phyloP scores from a whole-genome alignment of 2,113 vertebrate genomes.

The Plestiodon gilberti region DNA sequence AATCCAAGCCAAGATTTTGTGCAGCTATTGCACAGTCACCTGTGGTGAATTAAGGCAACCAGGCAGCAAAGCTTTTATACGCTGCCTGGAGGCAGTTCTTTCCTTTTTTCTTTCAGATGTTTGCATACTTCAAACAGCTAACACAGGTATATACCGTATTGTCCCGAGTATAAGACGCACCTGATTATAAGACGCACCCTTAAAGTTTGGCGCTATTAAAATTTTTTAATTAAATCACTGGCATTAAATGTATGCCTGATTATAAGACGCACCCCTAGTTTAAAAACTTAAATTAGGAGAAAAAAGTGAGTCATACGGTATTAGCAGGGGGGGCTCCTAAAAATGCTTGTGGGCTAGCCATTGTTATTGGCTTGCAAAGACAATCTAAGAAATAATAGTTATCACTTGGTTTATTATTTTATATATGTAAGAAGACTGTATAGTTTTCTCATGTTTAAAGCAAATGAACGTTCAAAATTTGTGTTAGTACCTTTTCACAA shows the following conservation, averaged over 20 bases:
- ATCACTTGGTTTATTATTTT: neutral
- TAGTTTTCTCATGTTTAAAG: neutral
- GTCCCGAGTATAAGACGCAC: too few relatives aligned
- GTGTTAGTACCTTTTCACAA: slow-evolving; percentile 89
- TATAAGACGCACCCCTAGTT: too few relatives aligned
- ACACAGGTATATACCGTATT: neutral
- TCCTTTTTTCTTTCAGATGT: neutral
- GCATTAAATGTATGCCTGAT: too few relatives aligned
- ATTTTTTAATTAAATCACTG: too few relatives aligned
- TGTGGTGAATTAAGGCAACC: neutral
- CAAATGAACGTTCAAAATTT: neutral
- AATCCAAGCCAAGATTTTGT: neutral
- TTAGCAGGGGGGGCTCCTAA: neutral
- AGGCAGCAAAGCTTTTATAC: neutral
- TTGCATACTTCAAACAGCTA: neutral
- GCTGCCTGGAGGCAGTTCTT: neutral
- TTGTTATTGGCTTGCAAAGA: neutral
- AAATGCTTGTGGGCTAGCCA: neutral
- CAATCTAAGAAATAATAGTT: neutral
- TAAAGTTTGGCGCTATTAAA: too few relatives aligned
- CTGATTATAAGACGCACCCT: too few relatives aligned
- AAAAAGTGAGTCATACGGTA: too few relatives aligned
- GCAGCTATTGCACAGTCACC: neutral
- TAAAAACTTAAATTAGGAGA: too few relatives aligned
- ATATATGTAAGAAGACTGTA: too few relatives aligned